Evolutionary conservation across 1,140 invertebrate genomes (phyloP).

Genomic region (Halotydeus destructor): DNA sequence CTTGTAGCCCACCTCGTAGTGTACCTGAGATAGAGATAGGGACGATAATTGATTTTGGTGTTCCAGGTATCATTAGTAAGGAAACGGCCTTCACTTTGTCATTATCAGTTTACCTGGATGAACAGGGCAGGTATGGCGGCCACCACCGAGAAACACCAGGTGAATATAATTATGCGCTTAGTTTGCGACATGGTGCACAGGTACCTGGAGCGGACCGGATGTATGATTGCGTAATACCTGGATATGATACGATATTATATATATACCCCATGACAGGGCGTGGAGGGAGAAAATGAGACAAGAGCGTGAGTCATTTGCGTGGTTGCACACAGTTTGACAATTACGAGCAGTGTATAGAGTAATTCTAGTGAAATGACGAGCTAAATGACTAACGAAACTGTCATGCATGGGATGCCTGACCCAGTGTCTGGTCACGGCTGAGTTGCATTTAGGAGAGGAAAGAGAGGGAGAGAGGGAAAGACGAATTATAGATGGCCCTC

Average conservation of each 20-base stretch:
- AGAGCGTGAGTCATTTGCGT: background rate
- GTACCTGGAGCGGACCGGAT: conserved; percentile 49
- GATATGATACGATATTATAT: too few species aligned
- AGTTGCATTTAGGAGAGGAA: too few species aligned
- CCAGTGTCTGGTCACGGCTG: too few species aligned
- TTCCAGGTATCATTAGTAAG: background rate
- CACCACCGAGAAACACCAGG: conserved; percentile 38
- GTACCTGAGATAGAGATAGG: conserved; percentile 26
- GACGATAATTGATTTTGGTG: background rate
- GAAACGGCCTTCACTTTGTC: background rate
- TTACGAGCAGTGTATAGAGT: too few species aligned
- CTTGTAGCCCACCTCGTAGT: conserved; percentile 31
- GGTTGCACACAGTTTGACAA: too few species aligned
- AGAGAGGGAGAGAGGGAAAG: too few species aligned
- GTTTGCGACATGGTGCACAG: conserved; percentile 46
- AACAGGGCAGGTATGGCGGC: conserved; percentile 35
- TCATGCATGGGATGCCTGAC: too few species aligned
- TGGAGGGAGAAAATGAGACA: conserved; percentile 1
- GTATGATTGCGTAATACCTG: conserved; percentile 53
- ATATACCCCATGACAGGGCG: too few species aligned
- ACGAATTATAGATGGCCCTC: too few species aligned
- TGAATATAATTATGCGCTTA: conserved; percentile 36
- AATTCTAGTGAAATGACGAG: too few species aligned
- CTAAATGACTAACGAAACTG: too few species aligned
- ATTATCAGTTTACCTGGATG: conserved; percentile 29